These are phyloP conservation scores for Pemphigus obesinymphae DNA, from an alignment of 1,140 invertebrate species.

Conservation along the genomic window DNA sequence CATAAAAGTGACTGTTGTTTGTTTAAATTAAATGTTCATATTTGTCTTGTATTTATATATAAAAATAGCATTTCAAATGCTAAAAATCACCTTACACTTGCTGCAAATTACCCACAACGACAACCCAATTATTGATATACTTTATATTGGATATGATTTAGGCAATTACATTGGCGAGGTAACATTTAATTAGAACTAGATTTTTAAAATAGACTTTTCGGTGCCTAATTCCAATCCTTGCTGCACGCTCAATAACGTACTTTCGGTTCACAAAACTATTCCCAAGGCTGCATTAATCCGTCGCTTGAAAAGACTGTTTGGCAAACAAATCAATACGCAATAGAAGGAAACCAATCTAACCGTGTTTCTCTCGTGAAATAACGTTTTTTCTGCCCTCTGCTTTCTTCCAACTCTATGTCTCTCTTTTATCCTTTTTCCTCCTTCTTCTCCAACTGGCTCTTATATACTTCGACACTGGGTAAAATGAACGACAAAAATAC, in stretches of 20 bases:
- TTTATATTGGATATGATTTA: no score
- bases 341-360: slow-evolving; percentile 40
- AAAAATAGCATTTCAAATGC: no score
- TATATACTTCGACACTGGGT: not conserved
- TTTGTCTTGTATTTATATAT: no score
- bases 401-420: not conserved
- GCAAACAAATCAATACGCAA: slow-evolving; percentile 41
- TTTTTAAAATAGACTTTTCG: slow-evolving; percentile 1
- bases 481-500: slow-evolving; percentile 32
- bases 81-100: no score
- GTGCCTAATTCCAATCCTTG: no score
- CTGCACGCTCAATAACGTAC: slow-evolving; percentile 11
- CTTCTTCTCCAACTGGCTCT: not conserved
- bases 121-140: no score
- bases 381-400: slow-evolving; percentile 14
- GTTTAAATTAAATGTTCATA: no score
- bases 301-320: slow-evolving; percentile 34
- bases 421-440: not conserved
- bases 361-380: slow-evolving; percentile 35
- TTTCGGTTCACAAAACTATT: slow-evolving; percentile 6
- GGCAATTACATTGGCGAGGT: no score
- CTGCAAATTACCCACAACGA: no score
- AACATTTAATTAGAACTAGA: slow-evolving; percentile 14
- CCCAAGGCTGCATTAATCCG: slow-evolving; percentile 28
- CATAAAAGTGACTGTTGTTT: no score